phyloP scores from a whole-genome alignment of 2,888 invertebrate species.

The Nasonovia ribisnigri region DNA sequence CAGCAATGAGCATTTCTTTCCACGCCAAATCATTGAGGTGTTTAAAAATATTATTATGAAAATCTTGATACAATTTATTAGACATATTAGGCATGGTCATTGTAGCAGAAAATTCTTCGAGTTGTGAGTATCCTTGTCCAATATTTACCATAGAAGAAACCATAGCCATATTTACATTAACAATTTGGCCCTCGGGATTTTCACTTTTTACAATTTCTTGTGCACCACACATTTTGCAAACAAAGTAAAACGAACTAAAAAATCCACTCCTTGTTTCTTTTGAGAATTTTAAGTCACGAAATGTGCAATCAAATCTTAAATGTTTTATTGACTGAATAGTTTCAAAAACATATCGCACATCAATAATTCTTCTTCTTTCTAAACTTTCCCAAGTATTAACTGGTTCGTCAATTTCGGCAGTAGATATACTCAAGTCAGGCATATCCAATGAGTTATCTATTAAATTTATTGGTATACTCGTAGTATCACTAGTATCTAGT shows the following conservation, averaged over 20 bases:
- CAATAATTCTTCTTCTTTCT: no score
- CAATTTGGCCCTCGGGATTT: background rate
- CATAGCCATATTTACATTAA: conserved; percentile 22
- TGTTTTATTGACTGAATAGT: no score
- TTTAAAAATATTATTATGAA: background rate
- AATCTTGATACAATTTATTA: conserved; percentile 4
- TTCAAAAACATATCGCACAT: no score
- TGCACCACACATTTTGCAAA: background rate
- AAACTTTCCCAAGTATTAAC: no score
- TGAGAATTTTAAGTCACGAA: background rate
- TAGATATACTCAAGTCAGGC: no score
- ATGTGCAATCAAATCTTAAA: no score
- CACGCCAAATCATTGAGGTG: background rate
- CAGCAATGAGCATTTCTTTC: background rate
- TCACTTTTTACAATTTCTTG: background rate
- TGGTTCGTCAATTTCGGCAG: no score
- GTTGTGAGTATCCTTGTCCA: background rate
- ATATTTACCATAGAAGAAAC: no score
- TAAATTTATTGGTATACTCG: no score
- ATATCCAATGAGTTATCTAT: no score
- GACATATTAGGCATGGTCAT: conserved; percentile 20
- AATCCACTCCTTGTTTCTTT: background rate
- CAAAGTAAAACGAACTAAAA: no score
- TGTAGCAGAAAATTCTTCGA: conserved; percentile 2
- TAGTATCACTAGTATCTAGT: no score